Base-by-base conservation (phyloP, 2,888 invertebrate genomes). In the Papilio gigon region DNA sequence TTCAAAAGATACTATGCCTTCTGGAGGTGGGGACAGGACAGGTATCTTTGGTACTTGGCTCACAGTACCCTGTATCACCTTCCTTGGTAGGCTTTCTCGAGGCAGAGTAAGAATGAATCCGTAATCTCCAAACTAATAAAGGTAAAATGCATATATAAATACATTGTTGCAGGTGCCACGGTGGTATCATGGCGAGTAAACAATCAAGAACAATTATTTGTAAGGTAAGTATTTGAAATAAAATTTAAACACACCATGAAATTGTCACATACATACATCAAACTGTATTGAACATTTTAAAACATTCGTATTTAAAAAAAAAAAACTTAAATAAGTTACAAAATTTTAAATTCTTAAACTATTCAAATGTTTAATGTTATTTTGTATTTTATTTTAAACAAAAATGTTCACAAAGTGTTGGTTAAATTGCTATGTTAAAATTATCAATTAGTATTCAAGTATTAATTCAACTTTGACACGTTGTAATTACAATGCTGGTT, bases 171-270 rank as follows among this genome's bases (percentile, higher is more conserved):
- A 98, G 98, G 98, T 88, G 98, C 98, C 74, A 98, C 98, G 68
- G 97, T 98, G 74, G 98, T 98, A 76, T 98, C 98, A 84, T 98
- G 98, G 98, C 94, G 98, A 81, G 98, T 98, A 73, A 97, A 97
- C 90, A 98, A 98, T 91, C 97, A 98, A 90, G 98, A 98, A 89
- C 97, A 98, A 86, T 94, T 98, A 85, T 98, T 98, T 93, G 97
- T 98, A 81, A 98, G 98, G 98, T 98, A 93, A 93, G 94, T 71
- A 27, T 20, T 44, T 42, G 6, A 60, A 14, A 40, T 30, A 12
- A 37, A 14, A 35, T 35, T 25, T 61, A n/a, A 27, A n/a, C 11
- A 60, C n/a, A n/a, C n/a, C n/a, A n/a, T n/a, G n/a, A n/a, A n/a
- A n/a, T n/a, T n/a, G n/a, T n/a, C n/a, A n/a, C n/a, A n/a, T n/a